A percentile compares a stretch with the other conserved stretches of the same genome.
Evolutionary conservation across 2,888 invertebrate species (phyloP).

Genomic region (Cataglyphis livida): DNA sequence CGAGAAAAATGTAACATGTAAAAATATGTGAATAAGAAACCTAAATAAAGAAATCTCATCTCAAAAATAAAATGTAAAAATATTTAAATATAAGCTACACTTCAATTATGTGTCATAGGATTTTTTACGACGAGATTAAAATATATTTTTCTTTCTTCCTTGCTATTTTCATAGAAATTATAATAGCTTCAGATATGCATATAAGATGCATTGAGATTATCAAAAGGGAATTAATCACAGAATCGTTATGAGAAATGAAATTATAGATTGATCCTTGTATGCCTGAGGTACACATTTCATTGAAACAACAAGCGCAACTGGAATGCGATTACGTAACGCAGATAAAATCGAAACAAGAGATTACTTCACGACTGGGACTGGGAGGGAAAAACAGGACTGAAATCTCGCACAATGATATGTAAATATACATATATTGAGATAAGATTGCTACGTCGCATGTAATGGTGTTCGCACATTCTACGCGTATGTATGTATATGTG

Average conservation of each 20-base stretch:
- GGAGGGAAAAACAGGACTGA: background rate
- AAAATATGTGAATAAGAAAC: background rate
- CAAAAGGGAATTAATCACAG: background rate
- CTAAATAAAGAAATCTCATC: background rate
- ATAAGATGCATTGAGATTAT: background rate
- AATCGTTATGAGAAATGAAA: background rate
- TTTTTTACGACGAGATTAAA: background rate
- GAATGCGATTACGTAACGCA: slow-evolving; percentile 65
- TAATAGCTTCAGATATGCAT: background rate
- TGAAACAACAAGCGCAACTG: slow-evolving; percentile 45
- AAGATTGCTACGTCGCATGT: slow-evolving; percentile 52
- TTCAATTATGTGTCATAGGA: background rate
- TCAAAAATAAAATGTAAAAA: background rate
- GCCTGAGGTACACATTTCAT: slow-evolving; percentile 22
- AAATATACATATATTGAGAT: slow-evolving; percentile 58
- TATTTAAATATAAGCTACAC: background rate
- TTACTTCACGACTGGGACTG: slow-evolving; percentile 30
- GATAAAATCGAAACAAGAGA: slow-evolving; percentile 59
- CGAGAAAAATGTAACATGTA: background rate
- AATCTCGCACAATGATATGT: slow-evolving; percentile 59
- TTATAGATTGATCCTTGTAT: background rate
- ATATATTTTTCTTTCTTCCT: background rate
- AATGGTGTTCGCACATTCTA: slow-evolving; percentile 18
- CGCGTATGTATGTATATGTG: background rate
- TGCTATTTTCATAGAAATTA: background rate